Percentiles rank a stretch among this genome's conserved stretches.
Conservation (phyloP, 1,140 invertebrate species). For the Eupristina koningsbergeri region DNA sequence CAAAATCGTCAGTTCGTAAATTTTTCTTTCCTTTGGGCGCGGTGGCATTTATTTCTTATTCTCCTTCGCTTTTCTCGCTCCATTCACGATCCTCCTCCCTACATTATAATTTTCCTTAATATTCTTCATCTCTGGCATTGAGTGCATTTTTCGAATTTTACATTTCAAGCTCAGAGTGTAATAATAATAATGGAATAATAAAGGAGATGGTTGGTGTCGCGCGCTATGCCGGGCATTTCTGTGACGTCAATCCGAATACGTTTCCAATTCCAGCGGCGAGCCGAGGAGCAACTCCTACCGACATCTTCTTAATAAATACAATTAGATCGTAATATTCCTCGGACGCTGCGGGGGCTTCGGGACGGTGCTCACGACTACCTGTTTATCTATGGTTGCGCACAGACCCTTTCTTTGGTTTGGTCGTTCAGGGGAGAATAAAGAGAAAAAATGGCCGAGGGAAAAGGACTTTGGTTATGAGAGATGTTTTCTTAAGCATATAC, state of each 20-base stretch:
- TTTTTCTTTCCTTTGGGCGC: not conserved
- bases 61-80: not conserved
- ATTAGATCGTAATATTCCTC: constrained; percentile 21
- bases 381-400: not conserved
- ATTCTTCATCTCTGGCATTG: not conserved
- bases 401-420: constrained; percentile 4
- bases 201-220: too few species aligned
- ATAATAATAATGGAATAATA: not conserved
- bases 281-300: not conserved
- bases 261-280: not conserved
- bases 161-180: not conserved
- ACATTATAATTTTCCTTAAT: not conserved
- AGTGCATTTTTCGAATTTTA: not conserved
- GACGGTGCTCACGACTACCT: not conserved
- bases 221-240: not conserved
- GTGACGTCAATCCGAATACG: not conserved
- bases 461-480: constrained; percentile 8
- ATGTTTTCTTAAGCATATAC: constrained; percentile 29
- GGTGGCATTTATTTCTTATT: not conserved
- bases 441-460: not conserved
- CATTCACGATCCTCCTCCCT: not conserved
- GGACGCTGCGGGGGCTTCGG: not conserved
- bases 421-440: not conserved
- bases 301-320: constrained; percentile 8
- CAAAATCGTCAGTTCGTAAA: not conserved